Evolutionary conservation across 2,888 invertebrate species (phyloP).

Genomic region (Taenaris catops): DNA sequence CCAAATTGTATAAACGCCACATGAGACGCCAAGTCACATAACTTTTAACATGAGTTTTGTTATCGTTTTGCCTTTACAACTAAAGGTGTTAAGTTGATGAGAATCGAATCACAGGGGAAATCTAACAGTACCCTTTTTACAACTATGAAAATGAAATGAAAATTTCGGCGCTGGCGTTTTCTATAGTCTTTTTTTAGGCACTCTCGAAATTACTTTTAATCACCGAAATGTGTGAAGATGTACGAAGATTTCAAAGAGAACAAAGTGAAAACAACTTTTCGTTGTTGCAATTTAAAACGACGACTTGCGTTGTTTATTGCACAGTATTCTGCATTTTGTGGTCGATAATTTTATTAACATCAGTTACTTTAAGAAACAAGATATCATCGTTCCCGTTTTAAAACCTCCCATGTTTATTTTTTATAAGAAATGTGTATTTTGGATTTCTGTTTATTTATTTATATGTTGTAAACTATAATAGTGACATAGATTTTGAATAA

Average conservation of each 20-base stretch:
- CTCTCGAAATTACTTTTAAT: slow-evolving; percentile 22
- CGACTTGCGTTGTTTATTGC: background rate
- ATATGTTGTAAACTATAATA: too few species aligned
- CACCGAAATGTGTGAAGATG: slow-evolving; percentile 19
- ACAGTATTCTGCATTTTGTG: too few species aligned
- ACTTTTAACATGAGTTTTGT: slow-evolving; percentile 1
- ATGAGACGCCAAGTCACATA: too few species aligned
- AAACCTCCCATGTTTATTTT: too few species aligned
- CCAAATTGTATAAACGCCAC: too few species aligned
- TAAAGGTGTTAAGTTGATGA: slow-evolving; percentile 19
- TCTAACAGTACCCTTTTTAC: slow-evolving; percentile 22
- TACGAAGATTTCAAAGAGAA: slow-evolving; percentile 10
- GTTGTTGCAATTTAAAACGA: background rate
- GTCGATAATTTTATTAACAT: too few species aligned
- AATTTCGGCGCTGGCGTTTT: slow-evolving; percentile 20
- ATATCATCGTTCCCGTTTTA: too few species aligned
- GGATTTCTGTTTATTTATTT: too few species aligned
- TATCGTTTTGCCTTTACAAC: slow-evolving; percentile 3
- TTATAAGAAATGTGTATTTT: too few species aligned
- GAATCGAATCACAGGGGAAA: slow-evolving; percentile 31
- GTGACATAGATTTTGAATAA: too few species aligned
- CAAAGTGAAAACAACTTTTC: slow-evolving; percentile 4
- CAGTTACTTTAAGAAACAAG: too few species aligned
- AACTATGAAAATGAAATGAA: slow-evolving; percentile 18
- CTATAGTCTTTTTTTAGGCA: slow-evolving; percentile 20